Evolutionary conservation across 1,140 invertebrate species (phyloP), one percentile per base, ranked within the genome.

Genomic region (Condylostylus longicornis): DNA sequence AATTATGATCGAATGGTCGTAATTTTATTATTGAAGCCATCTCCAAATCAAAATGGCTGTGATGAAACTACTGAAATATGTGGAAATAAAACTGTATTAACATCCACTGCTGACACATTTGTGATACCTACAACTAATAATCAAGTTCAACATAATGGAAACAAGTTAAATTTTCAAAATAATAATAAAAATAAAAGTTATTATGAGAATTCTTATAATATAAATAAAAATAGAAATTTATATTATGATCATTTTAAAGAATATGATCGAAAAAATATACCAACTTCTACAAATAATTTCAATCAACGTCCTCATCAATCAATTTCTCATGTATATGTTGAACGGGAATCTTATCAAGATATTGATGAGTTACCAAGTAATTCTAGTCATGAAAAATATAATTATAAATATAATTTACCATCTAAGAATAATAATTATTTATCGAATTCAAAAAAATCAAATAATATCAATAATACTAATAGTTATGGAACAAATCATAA

Each of bases 1-100:
- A n/a, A n/a, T n/a, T n/a, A 60, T 57, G 52, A 59, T 57, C 57
- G 57, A 60, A 60, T 60, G 57, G 57, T 60, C 51, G 57, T 60
- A 49, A 60, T 60, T 54, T 53, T 60, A 48, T 46, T 60, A 57
- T 47, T 59, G 44, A 46, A 53, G 52, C 56, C 55, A 57, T 50
- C 52, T 46, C 53, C 50, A 38, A 42, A 31, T n/a, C n/a, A n/a
- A 42, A 46, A 47, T 42, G 45, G 45, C 45, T 47, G 45, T 47
- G 45, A 47, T 47, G 38, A 27, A 41, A 5, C n/a, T 5, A n/a
- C n/a, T n/a, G 38, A 36, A 29, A 37, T 35, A 21, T 40, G 41
- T 18, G 23, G 21, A 3, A 43, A 27, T 31, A 54, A 46, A 39
- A 47, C 51, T 49, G 44, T 43, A 18, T 54, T 52, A 30, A 53